These are phyloP conservation scores for Oceanodroma leucorhoa DNA, from an alignment of 2,797 vertebrate genomes.

Conservation along the genomic window DNA sequence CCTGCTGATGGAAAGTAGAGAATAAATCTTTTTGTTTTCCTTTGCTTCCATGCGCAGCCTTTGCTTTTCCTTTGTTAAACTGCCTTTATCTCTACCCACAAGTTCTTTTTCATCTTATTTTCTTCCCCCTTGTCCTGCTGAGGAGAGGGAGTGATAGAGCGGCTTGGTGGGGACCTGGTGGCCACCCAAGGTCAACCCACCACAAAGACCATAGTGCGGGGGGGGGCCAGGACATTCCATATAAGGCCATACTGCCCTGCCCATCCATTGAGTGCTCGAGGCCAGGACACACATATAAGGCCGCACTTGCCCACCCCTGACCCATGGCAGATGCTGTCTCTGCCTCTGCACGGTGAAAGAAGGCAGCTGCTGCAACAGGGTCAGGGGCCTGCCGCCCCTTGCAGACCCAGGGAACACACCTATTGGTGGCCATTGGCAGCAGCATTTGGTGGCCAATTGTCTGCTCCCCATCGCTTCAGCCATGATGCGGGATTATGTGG, in stretches of 20 bases:
- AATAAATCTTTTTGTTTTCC: neutral
- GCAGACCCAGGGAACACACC: neutral
- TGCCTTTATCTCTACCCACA: too few relatives aligned
- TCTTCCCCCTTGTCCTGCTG: neutral
- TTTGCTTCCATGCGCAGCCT: neutral
- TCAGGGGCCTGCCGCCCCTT: too few relatives aligned
- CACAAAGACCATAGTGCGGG: neutral
- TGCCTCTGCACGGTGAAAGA: neutral
- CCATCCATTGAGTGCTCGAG: too few relatives aligned
- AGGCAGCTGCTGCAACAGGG: neutral
- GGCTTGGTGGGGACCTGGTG: neutral
- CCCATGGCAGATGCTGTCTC: neutral
- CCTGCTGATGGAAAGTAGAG: neutral
- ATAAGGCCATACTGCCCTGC: too few relatives aligned
- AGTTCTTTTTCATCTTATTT: neutral
- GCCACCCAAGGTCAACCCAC: neutral
- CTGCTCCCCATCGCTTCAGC: neutral
- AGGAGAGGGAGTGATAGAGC: neutral
- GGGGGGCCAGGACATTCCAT: too few relatives aligned
- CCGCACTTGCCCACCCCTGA: too few relatives aligned
- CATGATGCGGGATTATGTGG: accelerated
- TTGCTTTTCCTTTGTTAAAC: too few relatives aligned
- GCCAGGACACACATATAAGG: neutral
- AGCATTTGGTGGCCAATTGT: accelerated
- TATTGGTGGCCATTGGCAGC: accelerated